Conservation (phyloP, 2,797 vertebrate species). For the Coreius guichenoti region DNA sequence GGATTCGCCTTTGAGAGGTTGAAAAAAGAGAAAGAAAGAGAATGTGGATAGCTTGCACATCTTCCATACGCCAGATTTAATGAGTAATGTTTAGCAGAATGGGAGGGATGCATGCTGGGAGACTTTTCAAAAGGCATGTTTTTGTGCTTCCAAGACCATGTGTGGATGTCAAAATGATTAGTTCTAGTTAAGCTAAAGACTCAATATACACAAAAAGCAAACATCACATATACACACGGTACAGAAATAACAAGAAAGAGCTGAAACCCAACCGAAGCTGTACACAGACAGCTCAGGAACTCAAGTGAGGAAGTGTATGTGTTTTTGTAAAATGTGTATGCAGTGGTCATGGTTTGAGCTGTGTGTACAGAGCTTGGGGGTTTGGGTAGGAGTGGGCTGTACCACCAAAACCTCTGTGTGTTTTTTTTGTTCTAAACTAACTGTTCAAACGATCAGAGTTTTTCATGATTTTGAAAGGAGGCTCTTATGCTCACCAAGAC, state of each 20-base stretch:
- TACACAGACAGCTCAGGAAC: background rate
- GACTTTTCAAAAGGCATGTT: constrained; percentile 22
- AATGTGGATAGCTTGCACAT: constrained; percentile 2
- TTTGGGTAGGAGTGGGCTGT: too few relatives aligned
- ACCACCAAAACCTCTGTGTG: background rate
- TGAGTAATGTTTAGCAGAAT: constrained; percentile 49
- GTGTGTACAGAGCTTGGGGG: background rate
- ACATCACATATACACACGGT: background rate
- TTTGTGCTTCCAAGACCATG: constrained; percentile 2
- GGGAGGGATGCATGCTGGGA: constrained; percentile 37
- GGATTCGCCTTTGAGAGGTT: constrained; percentile 39
- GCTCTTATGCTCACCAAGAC: background rate
- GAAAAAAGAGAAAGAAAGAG: constrained; percentile 30
- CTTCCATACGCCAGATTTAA: constrained; percentile 40
- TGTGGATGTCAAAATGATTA: constrained; percentile 24
- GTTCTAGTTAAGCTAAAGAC: constrained; percentile 33
- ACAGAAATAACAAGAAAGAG: constrained; percentile 19
- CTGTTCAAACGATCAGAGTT: background rate
- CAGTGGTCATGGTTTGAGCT: constrained; percentile 1
- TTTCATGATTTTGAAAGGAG: background rate
- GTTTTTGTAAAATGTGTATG: background rate
- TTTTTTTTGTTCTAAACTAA: too few relatives aligned
- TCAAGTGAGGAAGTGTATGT: background rate
- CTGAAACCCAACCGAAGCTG: background rate
- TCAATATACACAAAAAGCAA: constrained; percentile 9